These are phyloP conservation scores for Drosophila lowei DNA, from an alignment of 1,140 invertebrate genomes.

Conservation along the genomic window DNA sequence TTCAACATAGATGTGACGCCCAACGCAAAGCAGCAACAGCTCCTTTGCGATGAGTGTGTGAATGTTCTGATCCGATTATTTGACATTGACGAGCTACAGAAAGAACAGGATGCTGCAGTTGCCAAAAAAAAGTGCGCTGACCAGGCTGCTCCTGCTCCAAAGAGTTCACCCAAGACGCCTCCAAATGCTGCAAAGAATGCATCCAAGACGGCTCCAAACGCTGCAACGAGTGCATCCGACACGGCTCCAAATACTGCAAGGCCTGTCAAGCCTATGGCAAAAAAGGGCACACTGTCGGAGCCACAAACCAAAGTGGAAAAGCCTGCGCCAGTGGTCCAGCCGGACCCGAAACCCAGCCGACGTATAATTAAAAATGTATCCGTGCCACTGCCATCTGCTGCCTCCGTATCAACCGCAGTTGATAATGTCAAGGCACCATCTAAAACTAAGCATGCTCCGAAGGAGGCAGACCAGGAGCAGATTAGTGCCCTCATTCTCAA, in stretches of 20 bases:
- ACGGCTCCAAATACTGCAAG: background rate
- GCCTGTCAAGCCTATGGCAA: background rate
- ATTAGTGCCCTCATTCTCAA: conserved; percentile 52
- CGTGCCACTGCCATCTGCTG: background rate
- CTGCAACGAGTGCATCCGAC: background rate
- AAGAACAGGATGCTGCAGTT: conserved; percentile 37
- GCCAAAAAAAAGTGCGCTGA: background rate
- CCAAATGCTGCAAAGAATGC: background rate
- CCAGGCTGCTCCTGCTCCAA: background rate
- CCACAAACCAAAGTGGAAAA: background rate
- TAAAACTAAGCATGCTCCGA: conserved; percentile 1
- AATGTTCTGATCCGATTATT: conserved; percentile 62
- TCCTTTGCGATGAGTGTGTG: conserved; percentile 62
- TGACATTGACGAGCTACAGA: conserved; percentile 69
- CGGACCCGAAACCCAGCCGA: background rate
- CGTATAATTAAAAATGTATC: background rate
- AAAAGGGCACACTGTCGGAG: background rate
- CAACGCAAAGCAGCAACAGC: conserved; percentile 29
- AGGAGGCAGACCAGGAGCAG: conserved; percentile 55
- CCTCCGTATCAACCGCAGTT: too few species aligned
- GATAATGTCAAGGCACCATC: too few species aligned
- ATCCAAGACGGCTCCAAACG: background rate
- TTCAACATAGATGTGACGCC: conserved; percentile 51
- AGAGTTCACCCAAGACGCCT: background rate
- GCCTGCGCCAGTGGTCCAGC: background rate